Percentiles rank a stretch among this genome's conserved stretches.
Evolutionary conservation across 2,113 vertebrate species (phyloP).

Genomic region (Ovis aries): ARS-UI_Ramb_v3.0 NC_056054.1:95244001-95244500

Average conservation of each 20-base stretch:
- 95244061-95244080: neutral
- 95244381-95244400: neutral
- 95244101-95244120: neutral
- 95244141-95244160: neutral
- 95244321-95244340: neutral
- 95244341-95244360: neutral
- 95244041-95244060: neutral
- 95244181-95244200: neutral
- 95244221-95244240: conserved; percentile 26
- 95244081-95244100: neutral
- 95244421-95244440: neutral
- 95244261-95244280: conserved; percentile 31
- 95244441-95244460: neutral
- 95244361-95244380: neutral
- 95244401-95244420: neutral
- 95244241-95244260: conserved; percentile 39
- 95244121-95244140: neutral
- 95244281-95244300: conserved; percentile 50
- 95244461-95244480: neutral
- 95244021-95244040: neutral
- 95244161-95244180: neutral
- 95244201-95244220: conserved; percentile 21
- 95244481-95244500: neutral
- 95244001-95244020: neutral
- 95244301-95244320: conserved; percentile 22